Evolutionary conservation across 2,797 vertebrate species (phyloP), one percentile per base, ranked within the genome.

Genomic region (Onychomys torridus): DNA sequence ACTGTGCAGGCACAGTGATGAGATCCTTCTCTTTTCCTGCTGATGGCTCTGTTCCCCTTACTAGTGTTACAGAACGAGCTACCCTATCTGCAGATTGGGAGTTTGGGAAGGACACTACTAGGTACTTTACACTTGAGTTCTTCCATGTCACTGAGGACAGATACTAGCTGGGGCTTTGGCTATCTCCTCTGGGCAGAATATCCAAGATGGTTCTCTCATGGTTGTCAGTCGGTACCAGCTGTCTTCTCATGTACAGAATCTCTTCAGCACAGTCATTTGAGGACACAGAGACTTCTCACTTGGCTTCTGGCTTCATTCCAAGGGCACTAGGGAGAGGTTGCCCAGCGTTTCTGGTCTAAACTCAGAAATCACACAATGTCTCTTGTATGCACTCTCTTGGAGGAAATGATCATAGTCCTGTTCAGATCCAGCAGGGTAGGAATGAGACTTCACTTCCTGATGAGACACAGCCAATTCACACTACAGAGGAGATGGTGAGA

Each of bases 301-400:
- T 4, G 77, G 75, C 17, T 61, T 71, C 82, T 65, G 71, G 43
- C 82, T 69, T 95, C 55, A 37, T 49, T 75, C 34, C 52, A 87
- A 76, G 69, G 78, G 21, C 87, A 69, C 9, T 37, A 83, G 55
- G 84, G 61, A 90, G 59, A 67, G 90, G 86, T 32, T 67, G 3
- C 59, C 5, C 75, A 89, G 17, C n/a, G 90, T 91, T 88, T 90
- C 86, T 94, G 93, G 76, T 25, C 71, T 84, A 43, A 17, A n/a
- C 65, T 79, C 86, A 71, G 43, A 92, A 87, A 69, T 59, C 34
- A 65, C 59, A 59, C 57, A 75, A 52, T 40, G 46, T 75, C 49
- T 16, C 73, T 65, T 94, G 32, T 84, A 69, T 8, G 8, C 10
- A 21, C 37, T 94, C 34, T 63, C 57, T 89, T 65, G 37, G 37